phyloP scores from a whole-genome alignment of 2,113 vertebrate species.

The Lanius ludovicianus region DNA sequence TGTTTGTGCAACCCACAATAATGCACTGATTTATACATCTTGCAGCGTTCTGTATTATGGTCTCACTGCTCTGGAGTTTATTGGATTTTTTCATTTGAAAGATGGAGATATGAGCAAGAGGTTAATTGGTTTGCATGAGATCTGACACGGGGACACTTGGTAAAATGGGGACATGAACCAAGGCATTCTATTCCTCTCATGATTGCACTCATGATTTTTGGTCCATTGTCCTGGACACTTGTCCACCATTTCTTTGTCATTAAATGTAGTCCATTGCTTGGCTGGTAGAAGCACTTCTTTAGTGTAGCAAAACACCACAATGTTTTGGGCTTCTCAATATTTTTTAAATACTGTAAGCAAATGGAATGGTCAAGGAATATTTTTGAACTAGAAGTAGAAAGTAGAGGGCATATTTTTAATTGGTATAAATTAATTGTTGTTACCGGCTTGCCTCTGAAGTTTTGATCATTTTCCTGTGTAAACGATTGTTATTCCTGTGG shows the following conservation, averaged over 20 bases:
- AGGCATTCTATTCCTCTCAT: background rate
- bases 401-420: background rate
- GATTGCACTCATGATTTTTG: background rate
- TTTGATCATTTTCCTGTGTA: background rate
- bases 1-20: background rate
- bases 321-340: background rate
- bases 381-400: background rate
- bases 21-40: background rate
- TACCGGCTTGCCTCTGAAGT: background rate
- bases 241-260: background rate
- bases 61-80: background rate
- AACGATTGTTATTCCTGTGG: background rate
- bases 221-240: background rate
- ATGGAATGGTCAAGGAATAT: background rate
- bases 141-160: background rate
- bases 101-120: constrained; percentile 15
- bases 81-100: constrained; percentile 4
- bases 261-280: background rate
- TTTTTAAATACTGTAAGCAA: background rate
- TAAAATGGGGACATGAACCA: constrained; percentile 19
- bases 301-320: background rate
- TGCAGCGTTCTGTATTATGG: background rate
- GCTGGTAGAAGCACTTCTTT: background rate
- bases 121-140: constrained; percentile 43
- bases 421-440: background rate